Evolutionary conservation across 2,888 invertebrate species (phyloP).

Genomic region (Polyploca ridens): DNA sequence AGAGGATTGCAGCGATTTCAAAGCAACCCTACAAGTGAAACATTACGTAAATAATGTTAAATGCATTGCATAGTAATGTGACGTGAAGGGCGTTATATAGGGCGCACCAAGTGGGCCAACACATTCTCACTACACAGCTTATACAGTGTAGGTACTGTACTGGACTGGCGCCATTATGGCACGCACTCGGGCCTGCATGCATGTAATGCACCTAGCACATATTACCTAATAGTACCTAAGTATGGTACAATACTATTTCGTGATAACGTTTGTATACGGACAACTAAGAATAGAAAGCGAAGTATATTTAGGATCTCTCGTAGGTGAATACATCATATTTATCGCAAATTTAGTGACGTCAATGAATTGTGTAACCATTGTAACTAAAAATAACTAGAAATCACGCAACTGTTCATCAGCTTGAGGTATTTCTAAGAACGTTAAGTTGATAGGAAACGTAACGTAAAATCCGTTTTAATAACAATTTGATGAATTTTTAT

Average conservation of each 20-base stretch:
- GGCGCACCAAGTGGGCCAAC: conserved; percentile 36
- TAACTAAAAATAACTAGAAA: background rate
- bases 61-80: conserved; percentile 47
- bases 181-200: background rate
- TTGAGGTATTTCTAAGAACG: background rate
- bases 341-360: background rate
- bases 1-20: conserved; percentile 36
- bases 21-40: conserved; percentile 41
- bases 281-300: background rate
- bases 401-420: background rate
- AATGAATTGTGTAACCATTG: background rate
- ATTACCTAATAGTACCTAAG: background rate
- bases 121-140: background rate
- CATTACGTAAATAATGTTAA: conserved; percentile 42
- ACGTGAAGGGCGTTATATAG: conserved; percentile 53
- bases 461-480: background rate
- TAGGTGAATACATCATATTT: background rate
- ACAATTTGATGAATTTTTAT: no score
- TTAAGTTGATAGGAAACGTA: background rate
- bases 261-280: background rate
- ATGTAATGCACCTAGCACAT: background rate
- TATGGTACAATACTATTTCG: background rate
- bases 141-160: background rate
- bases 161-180: background rate
- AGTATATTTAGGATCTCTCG: background rate